Evolutionary conservation across 2,113 vertebrate species (phyloP).

Genomic region (Mola mola): DNA sequence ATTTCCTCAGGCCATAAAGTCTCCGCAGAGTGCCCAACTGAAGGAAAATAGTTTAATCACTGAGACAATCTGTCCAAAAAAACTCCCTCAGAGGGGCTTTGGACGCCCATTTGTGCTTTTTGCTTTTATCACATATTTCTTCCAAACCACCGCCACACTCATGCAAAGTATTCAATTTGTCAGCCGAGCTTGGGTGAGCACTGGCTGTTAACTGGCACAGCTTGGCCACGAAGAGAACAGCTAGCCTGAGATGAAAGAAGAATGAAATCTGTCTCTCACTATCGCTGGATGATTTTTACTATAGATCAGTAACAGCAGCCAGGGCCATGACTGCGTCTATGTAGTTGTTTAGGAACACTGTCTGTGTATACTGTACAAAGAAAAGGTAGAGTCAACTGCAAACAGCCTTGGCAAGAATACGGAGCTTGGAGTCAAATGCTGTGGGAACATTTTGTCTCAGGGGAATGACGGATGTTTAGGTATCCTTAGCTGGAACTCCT

Average conservation of each 20-base stretch:
- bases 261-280: slow-evolving; percentile 14
- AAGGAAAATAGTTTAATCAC: slow-evolving; percentile 65
- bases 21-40: slow-evolving; percentile 49
- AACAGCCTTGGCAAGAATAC: slow-evolving; percentile 13
- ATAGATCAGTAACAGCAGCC: background rate
- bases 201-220: slow-evolving; percentile 39
- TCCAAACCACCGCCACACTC: slow-evolving; percentile 2
- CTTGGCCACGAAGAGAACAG: no score
- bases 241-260: slow-evolving; percentile 36
- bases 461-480: slow-evolving; percentile 21
- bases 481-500: slow-evolving; percentile 11
- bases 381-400: slow-evolving; percentile 7
- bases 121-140: slow-evolving; percentile 25
- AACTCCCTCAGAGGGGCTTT: slow-evolving; percentile 13
- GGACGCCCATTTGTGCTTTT: slow-evolving; percentile 31
- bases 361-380: slow-evolving; percentile 26
- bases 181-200: slow-evolving; percentile 23
- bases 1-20: slow-evolving; percentile 68
- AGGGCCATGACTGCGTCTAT: no score
- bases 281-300: slow-evolving; percentile 22
- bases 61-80: slow-evolving; percentile 52
- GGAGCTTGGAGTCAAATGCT: slow-evolving; percentile 30
- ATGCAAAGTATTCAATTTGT: slow-evolving; percentile 31
- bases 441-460: slow-evolving; percentile 57
- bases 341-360: background rate